Conservation (phyloP, 1,140 invertebrate genomes). For the Conus ventricosus region DNA sequence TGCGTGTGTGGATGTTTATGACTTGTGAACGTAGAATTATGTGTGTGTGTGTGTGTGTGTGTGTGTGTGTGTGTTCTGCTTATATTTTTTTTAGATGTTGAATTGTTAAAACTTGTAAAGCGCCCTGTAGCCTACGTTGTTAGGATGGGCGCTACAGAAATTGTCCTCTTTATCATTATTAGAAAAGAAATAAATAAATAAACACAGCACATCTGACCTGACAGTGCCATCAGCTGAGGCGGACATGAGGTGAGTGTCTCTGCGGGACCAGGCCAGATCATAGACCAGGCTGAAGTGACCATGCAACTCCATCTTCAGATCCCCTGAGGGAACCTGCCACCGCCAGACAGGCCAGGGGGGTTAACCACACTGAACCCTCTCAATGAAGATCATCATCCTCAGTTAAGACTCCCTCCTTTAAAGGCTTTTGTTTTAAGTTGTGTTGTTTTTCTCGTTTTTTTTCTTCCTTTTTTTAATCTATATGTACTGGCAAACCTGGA, state of each 20-base stretch:
- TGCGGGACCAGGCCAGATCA: slow-evolving; percentile 79
- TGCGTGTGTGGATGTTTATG: too few species aligned
- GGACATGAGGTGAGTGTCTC: slow-evolving; percentile 78
- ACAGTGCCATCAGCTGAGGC: slow-evolving; percentile 81
- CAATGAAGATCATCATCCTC: background rate
- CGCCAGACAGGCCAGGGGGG: background rate
- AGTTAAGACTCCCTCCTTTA: background rate
- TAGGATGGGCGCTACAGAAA: too few species aligned
- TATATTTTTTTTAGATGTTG: too few species aligned
- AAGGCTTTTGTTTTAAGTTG: background rate
- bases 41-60: too few species aligned
- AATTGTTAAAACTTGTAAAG: too few species aligned
- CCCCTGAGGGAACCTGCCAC: slow-evolving; percentile 69
- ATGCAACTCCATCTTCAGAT: slow-evolving; percentile 61
- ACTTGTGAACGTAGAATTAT: too few species aligned
- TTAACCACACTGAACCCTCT: background rate
- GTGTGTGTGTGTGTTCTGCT: too few species aligned
- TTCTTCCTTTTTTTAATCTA: background rate
- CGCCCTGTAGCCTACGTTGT: too few species aligned
- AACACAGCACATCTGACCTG: slow-evolving; percentile 54
- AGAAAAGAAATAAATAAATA: too few species aligned
- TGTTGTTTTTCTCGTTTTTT: background rate
- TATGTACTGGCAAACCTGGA: too few species aligned
- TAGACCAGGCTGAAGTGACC: slow-evolving; percentile 82
- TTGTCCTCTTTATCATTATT: too few species aligned